Evolutionary conservation across 2,113 vertebrate genomes (phyloP).

Genomic region (Connochaetes taurinus): DNA sequence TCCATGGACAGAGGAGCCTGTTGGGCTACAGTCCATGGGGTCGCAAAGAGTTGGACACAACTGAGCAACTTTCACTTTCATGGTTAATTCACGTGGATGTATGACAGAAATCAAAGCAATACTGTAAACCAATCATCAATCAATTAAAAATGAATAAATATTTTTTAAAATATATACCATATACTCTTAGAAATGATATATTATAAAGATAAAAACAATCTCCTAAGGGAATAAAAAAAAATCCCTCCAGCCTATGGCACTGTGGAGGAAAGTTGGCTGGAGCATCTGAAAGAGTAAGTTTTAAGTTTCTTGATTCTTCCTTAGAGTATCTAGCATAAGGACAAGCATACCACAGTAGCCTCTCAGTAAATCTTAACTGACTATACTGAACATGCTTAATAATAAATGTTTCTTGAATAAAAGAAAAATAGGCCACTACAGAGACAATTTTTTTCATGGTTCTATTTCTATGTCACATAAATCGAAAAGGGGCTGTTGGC

Average conservation of each 20-base stretch:
- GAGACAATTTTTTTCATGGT: not conserved
- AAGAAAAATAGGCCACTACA: not conserved
- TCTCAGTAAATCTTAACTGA: slow-evolving; percentile 7
- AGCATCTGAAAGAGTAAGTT: slow-evolving; percentile 26
- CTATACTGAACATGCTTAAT: not conserved
- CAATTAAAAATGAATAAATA: not conserved
- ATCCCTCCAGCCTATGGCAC: not conserved
- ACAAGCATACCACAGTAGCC: not conserved
- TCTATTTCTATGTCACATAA: slow-evolving; percentile 4
- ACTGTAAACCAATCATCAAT: not conserved
- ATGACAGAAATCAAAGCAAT: not conserved
- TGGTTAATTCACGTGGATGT: not conserved
- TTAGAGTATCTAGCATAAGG: not conserved
- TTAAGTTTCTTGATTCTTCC: slow-evolving; percentile 7
- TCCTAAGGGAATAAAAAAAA: not conserved
- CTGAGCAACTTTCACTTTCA: not conserved
- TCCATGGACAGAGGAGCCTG: not conserved
- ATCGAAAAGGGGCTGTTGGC: not conserved
- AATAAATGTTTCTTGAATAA: slow-evolving; percentile 12
- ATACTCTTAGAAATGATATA: not conserved
- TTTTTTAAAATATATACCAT: not conserved
- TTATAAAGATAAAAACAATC: not conserved
- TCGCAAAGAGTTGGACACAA: not conserved
- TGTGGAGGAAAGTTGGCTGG: not conserved
- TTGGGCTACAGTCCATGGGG: not conserved